Conservation (phyloP, 1,140 invertebrate species). For the Steinernema khuongi region DNA sequence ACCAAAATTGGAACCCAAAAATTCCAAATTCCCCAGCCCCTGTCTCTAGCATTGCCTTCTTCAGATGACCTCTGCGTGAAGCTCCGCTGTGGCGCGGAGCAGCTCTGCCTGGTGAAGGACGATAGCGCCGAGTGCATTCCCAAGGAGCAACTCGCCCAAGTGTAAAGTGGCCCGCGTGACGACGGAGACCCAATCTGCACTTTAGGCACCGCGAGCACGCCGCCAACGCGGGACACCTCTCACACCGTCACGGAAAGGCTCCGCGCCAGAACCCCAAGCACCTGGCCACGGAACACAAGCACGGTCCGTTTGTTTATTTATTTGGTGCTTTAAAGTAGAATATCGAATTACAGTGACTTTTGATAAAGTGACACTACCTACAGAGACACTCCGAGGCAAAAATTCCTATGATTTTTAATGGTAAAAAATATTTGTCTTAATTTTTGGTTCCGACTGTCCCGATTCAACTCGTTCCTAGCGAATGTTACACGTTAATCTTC, state of each 20-base stretch:
- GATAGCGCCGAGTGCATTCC: neutral
- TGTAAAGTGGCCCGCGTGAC: neutral
- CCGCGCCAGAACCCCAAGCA: neutral
- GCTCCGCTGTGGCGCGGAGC: neutral
- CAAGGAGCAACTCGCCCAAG: neutral
- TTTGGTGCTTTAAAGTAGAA: too few species aligned
- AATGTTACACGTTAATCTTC: too few species aligned
- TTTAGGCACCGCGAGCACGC: constrained; percentile 1
- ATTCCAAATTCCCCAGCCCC: too few species aligned
- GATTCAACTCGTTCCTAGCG: too few species aligned
- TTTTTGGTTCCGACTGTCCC: too few species aligned
- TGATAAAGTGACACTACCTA: too few species aligned
- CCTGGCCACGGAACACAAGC: neutral
- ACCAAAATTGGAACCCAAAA: too few species aligned
- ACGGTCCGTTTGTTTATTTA: neutral
- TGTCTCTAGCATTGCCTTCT: neutral
- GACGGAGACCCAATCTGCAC: neutral
- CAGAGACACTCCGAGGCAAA: too few species aligned
- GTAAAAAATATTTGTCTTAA: too few species aligned
- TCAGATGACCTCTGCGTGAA: constrained; percentile 5
- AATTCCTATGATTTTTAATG: too few species aligned
- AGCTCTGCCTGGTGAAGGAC: constrained; percentile 10
- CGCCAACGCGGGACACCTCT: neutral
- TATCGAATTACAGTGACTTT: too few species aligned
- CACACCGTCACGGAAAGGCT: neutral